phyloP scores from a whole-genome alignment of 1,140 invertebrate genomes.

The Ctenoplectra terminalis region DNA sequence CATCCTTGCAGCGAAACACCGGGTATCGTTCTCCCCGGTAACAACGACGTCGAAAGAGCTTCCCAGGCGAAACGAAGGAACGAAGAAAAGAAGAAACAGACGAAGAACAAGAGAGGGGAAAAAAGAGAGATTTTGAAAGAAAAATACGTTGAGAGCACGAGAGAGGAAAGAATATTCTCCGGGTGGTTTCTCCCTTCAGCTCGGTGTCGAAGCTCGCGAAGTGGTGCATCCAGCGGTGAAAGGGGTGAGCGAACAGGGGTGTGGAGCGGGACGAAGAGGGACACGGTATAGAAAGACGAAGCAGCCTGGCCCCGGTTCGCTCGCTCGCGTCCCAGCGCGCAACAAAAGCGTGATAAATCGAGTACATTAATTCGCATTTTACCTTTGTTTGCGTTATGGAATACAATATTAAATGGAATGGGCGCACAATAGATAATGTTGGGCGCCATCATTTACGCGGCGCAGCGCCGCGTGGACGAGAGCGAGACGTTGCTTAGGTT shows the following conservation, averaged over 20 bases:
- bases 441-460: conserved; percentile 81
- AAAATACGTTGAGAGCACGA: conserved; percentile 47
- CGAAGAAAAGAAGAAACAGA: not conserved
- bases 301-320: conserved; percentile 66
- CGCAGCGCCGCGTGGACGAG: conserved; percentile 67
- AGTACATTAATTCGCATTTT: conserved; percentile 83
- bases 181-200: conserved; percentile 36
- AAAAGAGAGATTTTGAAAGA: conserved; percentile 21
- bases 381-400: conserved; percentile 82
- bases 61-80: not conserved
- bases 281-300: conserved; percentile 46
- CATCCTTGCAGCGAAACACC: conserved; percentile 2
- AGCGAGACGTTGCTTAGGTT: conserved; percentile 70
- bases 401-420: conserved; percentile 83
- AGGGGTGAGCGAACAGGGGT: conserved; percentile 12
- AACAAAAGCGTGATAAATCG: conserved; percentile 83
- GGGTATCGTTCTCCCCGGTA: not conserved
- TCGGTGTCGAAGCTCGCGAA: conserved; percentile 72
- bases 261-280: not conserved
- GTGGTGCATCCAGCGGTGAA: conserved; percentile 63
- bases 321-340: conserved; percentile 74
- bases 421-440: conserved; percentile 82
- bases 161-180: conserved; percentile 41
- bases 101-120: too few relatives aligned
- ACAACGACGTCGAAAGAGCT: conserved; percentile 8